Conservation (phyloP, 2,888 invertebrate genomes). For the Creontiades dilutus region DNA sequence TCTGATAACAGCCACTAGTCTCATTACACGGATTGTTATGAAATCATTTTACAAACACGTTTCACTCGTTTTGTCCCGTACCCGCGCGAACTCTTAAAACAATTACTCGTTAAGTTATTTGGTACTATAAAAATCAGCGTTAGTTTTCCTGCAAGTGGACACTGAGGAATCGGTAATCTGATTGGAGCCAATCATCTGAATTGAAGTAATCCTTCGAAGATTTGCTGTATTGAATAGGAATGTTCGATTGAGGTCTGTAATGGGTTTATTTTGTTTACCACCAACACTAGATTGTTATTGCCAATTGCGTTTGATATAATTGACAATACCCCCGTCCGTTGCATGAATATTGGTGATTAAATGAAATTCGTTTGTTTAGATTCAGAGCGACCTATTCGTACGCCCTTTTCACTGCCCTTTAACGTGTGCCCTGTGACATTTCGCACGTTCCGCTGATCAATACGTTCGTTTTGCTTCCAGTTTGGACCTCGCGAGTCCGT, state of each 20-base stretch:
- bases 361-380: not conserved
- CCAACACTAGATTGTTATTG: not conserved
- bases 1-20: conserved; percentile 26
- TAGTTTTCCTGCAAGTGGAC: not conserved
- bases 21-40: not conserved
- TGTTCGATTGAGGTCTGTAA: conserved; percentile 2
- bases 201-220: not conserved
- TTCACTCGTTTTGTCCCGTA: not conserved
- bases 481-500: not conserved
- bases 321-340: too few species aligned
- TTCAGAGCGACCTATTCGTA: not conserved
- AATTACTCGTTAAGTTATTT: not conserved
- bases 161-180: not conserved
- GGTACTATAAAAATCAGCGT: not conserved
- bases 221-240: not conserved
- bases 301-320: not conserved
- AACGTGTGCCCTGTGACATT: conserved; percentile 25
- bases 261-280: not conserved
- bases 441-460: not conserved
- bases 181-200: not conserved
- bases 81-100: not conserved
- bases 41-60: not conserved
- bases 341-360: too few species aligned
- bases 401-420: conserved; percentile 18
- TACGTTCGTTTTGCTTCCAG: not conserved